phyloP scores from a whole-genome alignment of 1,140 invertebrate genomes.

The Drosophila pseudoobscura region DNA sequence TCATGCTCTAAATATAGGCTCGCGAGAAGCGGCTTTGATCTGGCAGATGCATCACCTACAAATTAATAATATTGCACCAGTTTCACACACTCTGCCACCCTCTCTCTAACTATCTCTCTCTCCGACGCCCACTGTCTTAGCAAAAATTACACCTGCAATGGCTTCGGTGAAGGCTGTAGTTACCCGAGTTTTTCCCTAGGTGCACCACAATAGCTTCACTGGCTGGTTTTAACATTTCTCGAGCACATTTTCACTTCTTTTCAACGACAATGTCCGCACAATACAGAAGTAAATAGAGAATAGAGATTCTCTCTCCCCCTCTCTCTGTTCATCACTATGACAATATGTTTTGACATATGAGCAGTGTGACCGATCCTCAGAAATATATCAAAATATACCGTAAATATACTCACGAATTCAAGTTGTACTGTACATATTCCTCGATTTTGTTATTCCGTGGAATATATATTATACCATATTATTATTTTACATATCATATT shows the following conservation, averaged over 20 bases:
- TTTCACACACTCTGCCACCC: background rate
- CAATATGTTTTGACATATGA: constrained; percentile 13
- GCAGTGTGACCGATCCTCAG: too few species aligned
- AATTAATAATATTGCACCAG: constrained; percentile 24
- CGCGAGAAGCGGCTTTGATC: background rate
- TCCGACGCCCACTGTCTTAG: too few species aligned
- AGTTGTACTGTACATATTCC: too few species aligned
- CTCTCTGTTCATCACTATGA: too few species aligned
- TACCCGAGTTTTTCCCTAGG: background rate
- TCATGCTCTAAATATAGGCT: constrained; percentile 36
- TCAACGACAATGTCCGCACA: background rate
- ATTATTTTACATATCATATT: too few species aligned
- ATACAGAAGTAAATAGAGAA: constrained; percentile 23
- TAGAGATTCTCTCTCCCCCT: too few species aligned
- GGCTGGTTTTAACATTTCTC: background rate
- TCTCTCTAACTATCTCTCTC: too few species aligned
- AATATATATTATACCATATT: too few species aligned
- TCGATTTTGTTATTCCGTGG: too few species aligned
- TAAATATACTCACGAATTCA: too few species aligned
- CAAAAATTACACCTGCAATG: constrained; percentile 15
- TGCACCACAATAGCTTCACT: background rate
- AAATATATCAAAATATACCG: too few species aligned
- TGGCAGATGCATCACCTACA: constrained; percentile 28
- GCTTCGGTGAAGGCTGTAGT: too few species aligned
- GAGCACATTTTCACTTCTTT: constrained; percentile 10